These are phyloP conservation scores for Latrodectus hesperus DNA, from an alignment of 2,888 invertebrate genomes.

Conservation along the genomic window DNA sequence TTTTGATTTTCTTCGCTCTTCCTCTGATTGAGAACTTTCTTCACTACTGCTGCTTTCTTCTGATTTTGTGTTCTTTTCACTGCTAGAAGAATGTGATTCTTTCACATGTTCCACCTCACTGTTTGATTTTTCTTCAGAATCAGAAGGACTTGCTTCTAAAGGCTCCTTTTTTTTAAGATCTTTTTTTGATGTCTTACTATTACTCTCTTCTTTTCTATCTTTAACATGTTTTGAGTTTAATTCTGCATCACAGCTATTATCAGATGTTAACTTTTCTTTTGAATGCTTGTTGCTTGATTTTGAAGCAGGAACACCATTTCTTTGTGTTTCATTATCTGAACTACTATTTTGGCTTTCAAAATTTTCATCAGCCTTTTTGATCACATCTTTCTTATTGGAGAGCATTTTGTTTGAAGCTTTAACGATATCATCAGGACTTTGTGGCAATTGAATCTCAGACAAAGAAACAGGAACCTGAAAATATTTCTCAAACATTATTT, in stretches of 20 bases:
- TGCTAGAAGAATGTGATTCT: neutral
- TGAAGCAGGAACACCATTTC: neutral
- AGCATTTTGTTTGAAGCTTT: slow-evolving; percentile 10
- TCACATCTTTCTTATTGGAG: neutral
- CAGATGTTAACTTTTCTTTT: neutral
- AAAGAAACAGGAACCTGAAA: slow-evolving; percentile 58
- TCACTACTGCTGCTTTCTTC: slow-evolving; percentile 1
- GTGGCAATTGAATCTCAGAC: slow-evolving; percentile 55
- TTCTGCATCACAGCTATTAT: neutral
- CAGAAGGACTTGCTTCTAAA: neutral
- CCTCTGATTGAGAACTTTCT: neutral
- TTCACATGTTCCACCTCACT: neutral
- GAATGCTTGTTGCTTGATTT: neutral
- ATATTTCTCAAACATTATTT: neutral
- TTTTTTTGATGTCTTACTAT: too few relatives aligned
- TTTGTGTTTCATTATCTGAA: neutral
- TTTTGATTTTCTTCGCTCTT: neutral
- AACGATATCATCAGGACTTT: slow-evolving; percentile 21
- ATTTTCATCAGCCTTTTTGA: neutral
- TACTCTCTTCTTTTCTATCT: neutral
- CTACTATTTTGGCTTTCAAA: neutral
- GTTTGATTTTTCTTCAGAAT: slow-evolving; percentile 15
- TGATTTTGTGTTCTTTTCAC: neutral
- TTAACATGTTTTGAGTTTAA: neutral
- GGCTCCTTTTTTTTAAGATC: neutral